Percentiles rank a stretch among this genome's conserved stretches.
Conservation (phyloP, 2,888 invertebrate genomes). For the Amblyjoppa proteus region DNA sequence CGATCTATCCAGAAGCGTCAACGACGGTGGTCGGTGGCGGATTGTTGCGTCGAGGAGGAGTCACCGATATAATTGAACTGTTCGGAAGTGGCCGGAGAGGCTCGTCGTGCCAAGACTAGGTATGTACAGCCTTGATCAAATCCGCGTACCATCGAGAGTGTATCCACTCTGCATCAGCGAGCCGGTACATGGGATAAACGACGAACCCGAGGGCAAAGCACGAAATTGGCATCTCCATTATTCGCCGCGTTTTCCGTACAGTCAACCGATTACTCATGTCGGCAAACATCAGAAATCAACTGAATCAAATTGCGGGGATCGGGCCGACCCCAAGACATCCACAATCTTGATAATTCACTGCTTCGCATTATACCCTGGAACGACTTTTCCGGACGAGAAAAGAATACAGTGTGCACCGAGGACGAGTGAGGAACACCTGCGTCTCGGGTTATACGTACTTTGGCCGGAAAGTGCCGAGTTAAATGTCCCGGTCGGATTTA, state of each 20-base stretch:
- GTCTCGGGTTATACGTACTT: conserved; percentile 39
- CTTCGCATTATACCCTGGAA: conserved; percentile 18
- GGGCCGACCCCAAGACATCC: not conserved
- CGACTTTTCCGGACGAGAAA: conserved; percentile 21
- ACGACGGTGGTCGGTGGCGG: conserved; percentile 46
- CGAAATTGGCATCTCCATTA: conserved; percentile 61
- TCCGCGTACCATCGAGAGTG: conserved; percentile 29
- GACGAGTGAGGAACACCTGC: conserved; percentile 17
- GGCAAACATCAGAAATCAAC: conserved; percentile 48
- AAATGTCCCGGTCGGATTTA: conserved; percentile 62
- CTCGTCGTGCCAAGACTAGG: conserved; percentile 35
- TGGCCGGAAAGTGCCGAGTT: conserved; percentile 59
- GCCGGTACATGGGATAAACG: conserved; percentile 17
- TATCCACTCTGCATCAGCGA: conserved; percentile 38
- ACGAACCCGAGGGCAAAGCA: not conserved
- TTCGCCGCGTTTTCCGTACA: conserved; percentile 52
- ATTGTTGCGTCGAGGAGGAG: conserved; percentile 24
- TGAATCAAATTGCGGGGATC: conserved; percentile 38
- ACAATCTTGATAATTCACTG: not conserved
- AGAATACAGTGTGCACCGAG: not conserved
- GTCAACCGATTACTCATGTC: conserved; percentile 29
- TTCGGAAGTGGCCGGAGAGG: conserved; percentile 59
- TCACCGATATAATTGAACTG: conserved; percentile 45
- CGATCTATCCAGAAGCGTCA: conserved; percentile 53
- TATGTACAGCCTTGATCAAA: conserved; percentile 60